A percentile compares a stretch with the other conserved stretches of the same genome.
These are phyloP conservation scores for Syrista parreyssii DNA, from an alignment of 2,888 invertebrate species.

Conservation along the genomic window DNA sequence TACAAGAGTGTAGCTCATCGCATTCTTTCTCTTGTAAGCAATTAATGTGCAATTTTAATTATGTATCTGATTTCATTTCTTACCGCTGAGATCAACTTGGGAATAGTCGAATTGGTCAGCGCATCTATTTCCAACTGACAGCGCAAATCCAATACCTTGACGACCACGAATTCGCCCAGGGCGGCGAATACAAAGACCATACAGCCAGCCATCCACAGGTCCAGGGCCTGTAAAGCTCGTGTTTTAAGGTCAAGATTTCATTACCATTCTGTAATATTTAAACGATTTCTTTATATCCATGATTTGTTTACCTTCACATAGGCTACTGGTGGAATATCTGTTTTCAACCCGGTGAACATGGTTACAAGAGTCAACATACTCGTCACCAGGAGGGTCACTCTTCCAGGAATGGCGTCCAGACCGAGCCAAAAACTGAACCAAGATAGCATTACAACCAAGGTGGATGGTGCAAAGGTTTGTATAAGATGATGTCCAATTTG, in stretches of 20 bases:
- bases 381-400: constrained; percentile 84
- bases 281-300: background rate
- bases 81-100: constrained; percentile 32
- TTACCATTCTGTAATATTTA: background rate
- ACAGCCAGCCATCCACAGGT: constrained; percentile 90
- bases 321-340: constrained; percentile 87
- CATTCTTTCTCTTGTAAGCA: background rate
- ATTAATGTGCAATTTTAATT: background rate
- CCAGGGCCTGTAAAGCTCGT: constrained; percentile 74
- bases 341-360: constrained; percentile 85
- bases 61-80: constrained; percentile 5
- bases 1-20: background rate
- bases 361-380: constrained; percentile 87
- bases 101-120: constrained; percentile 11
- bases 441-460: constrained; percentile 83
- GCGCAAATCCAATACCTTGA: constrained; percentile 82
- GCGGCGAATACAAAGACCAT: constrained; percentile 90
- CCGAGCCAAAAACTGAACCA: constrained; percentile 92
- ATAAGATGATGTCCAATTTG: constrained; percentile 88
- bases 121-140: constrained; percentile 69
- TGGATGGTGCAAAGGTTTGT: constrained; percentile 87
- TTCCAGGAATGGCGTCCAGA: constrained; percentile 84
- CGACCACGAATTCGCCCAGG: constrained; percentile 84
- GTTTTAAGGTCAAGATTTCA: background rate
- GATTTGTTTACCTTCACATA: constrained; percentile 79